These are phyloP conservation scores for Hydrolagus colliei DNA, from an alignment of 2,797 vertebrate genomes.

Conservation along the genomic window DNA sequence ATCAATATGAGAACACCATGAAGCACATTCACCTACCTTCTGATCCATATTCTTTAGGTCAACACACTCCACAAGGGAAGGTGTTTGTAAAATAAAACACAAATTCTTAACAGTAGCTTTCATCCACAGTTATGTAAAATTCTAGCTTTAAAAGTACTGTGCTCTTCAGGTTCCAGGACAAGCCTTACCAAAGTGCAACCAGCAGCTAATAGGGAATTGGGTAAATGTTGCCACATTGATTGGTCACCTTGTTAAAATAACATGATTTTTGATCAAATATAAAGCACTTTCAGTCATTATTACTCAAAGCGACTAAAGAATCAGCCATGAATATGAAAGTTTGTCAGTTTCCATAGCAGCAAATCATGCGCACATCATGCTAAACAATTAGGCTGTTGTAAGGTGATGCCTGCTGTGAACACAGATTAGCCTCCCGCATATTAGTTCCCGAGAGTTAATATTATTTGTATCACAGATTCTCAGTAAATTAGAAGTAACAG, in stretches of 20 bases:
- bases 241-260: constrained; percentile 29
- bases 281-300: constrained; percentile 17
- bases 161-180: not conserved
- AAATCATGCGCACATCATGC: constrained; percentile 6
- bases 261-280: constrained; percentile 17
- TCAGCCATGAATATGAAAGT: constrained; percentile 15
- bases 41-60: constrained; percentile 51
- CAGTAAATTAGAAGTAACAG: constrained; percentile 17
- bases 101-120: constrained; percentile 49
- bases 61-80: constrained; percentile 42
- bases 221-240: constrained; percentile 16
- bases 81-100: constrained; percentile 45
- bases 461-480: not conserved
- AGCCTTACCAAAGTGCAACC: constrained; percentile 17
- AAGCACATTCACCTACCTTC: constrained; percentile 50
- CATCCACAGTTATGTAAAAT: constrained; percentile 32
- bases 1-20: constrained; percentile 56
- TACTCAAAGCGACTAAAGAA: constrained; percentile 11
- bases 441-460: not conserved
- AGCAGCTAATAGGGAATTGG: not conserved
- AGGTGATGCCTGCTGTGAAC: not conserved
- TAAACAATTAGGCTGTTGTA: constrained; percentile 2
- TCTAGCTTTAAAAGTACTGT: constrained; percentile 8
- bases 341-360: constrained; percentile 30
- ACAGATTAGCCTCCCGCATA: not conserved